phyloP scores from a whole-genome alignment of 2,888 invertebrate species.

The Tenthredo livida region DNA sequence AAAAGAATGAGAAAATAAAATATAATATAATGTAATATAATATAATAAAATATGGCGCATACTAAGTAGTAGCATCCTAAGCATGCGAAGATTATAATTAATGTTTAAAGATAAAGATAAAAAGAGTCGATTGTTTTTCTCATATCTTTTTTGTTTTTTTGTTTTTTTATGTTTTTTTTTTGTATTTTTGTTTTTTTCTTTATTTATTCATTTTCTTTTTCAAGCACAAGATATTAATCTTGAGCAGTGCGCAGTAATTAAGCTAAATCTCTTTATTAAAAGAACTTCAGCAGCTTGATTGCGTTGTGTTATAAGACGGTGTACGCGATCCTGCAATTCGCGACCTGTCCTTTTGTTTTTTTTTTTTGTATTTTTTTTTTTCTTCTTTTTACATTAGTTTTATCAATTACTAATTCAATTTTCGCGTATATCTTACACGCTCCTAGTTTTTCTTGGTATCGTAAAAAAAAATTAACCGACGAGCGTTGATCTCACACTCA shows the following conservation, averaged over 20 bases:
- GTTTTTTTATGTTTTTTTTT: constrained; percentile 46
- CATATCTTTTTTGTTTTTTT: constrained; percentile 53
- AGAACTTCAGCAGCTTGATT: constrained; percentile 47
- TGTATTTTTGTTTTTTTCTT: constrained; percentile 48
- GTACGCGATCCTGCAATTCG: not conserved
- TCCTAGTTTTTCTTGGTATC: constrained; percentile 11
- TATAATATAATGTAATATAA: not conserved
- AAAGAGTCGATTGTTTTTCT: constrained; percentile 57
- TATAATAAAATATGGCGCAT: not conserved
- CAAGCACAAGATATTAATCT: constrained; percentile 42
- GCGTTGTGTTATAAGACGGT: not conserved
- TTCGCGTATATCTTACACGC: constrained; percentile 9
- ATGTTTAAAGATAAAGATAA: constrained; percentile 10
- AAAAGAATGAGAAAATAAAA: not conserved
- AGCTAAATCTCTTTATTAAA: constrained; percentile 14
- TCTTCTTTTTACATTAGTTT: constrained; percentile 65
- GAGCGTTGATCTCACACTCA: not conserved
- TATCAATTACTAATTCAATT: constrained; percentile 30
- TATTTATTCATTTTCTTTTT: constrained; percentile 51
- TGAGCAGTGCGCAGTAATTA: constrained; percentile 40
- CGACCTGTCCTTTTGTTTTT: not conserved
- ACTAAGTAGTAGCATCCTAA: not conserved
- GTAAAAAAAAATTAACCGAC: not conserved
- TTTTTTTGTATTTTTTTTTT: not conserved
- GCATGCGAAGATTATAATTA: not conserved